phyloP scores from a whole-genome alignment of 2,113 vertebrate species.

The Crotophaga sulcirostris region DNA sequence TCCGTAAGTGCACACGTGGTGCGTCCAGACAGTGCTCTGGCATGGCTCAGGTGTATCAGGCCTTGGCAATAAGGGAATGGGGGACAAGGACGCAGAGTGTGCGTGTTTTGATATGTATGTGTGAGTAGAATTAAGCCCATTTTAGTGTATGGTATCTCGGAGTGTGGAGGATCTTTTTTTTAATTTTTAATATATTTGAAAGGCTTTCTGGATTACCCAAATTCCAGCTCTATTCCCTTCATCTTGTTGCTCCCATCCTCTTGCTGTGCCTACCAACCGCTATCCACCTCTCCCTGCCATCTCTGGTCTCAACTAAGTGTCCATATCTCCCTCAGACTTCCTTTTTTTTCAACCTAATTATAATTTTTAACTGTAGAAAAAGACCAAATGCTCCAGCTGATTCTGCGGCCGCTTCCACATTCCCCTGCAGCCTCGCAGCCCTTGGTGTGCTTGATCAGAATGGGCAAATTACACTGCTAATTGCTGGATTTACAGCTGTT shows the following conservation, averaged over 20 bases:
- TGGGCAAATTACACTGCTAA: conserved; percentile 6
- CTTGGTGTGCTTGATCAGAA: neutral
- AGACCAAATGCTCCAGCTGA: neutral
- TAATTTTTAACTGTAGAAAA: neutral
- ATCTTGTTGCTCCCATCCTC: neutral
- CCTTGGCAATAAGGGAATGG: accelerated
- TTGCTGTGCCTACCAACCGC: neutral
- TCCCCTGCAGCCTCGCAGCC: neutral
- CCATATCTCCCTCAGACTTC: neutral
- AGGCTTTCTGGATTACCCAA: neutral
- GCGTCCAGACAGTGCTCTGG: neutral
- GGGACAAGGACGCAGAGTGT: neutral
- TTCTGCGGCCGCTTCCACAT: neutral
- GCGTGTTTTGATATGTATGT: neutral
- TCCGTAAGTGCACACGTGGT: accelerated
- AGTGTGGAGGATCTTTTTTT: neutral
- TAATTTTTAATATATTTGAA: neutral
- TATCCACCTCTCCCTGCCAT: neutral
- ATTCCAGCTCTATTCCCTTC: neutral
- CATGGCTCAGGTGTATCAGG: accelerated
- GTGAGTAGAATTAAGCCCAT: neutral
- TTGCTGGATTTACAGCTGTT: conserved; percentile 49
- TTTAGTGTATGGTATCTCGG: neutral
- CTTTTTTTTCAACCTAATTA: neutral
- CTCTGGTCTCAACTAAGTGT: neutral